Base-by-base conservation (phyloP, 2,888 invertebrate genomes). In the Coenonympha arcania region DNA sequence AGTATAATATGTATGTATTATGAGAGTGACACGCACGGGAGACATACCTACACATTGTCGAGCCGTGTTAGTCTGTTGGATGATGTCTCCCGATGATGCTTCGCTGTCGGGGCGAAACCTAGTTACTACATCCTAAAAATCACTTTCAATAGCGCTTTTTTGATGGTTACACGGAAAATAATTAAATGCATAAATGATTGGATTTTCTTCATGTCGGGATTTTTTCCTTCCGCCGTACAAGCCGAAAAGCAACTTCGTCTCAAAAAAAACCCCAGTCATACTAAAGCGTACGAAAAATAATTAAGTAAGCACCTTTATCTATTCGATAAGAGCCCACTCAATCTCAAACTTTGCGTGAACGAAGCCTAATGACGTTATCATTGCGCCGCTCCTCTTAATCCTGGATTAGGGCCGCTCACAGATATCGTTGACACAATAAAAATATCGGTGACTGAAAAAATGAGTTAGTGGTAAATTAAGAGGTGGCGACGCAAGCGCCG, bases 341-440 rank as follows among this genome's bases (percentile, higher is more conserved):
- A 34, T 44, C 44, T 44, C 44, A 44, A 34, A 30, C 44, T 44
- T 44, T 44, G 44, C 34, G 34, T 44, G 16, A 44, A 24, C 33
- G 33, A 34, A 43, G 24, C 36, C 36, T 49, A 41, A 49, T 46
- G 49, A 46, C 46, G 28, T 53, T 53, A 53, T 53, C 46, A 31
- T 16, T 26, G 15, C 13, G 6, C 11, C 3, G 6, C 18, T 50
- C 50, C 16, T 47, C 45, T 39, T 43, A 53, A 50, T 47, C 45
- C 45, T 19, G 49, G 40, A 46, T 52, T 49, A 49, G 30, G 24
- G 30, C 26, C 28, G 31, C 22, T 26, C 11, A 18, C 18, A 44
- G 48, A 52, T 52, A 52, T 6, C 22, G 13, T 11, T 49, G 31
- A 46, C 41, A 33, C 36, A 31, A 22, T 37, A 16, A 36, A 34